Conservation (phyloP, 1,140 invertebrate genomes). For the Druon quercuslanigerum region DNA sequence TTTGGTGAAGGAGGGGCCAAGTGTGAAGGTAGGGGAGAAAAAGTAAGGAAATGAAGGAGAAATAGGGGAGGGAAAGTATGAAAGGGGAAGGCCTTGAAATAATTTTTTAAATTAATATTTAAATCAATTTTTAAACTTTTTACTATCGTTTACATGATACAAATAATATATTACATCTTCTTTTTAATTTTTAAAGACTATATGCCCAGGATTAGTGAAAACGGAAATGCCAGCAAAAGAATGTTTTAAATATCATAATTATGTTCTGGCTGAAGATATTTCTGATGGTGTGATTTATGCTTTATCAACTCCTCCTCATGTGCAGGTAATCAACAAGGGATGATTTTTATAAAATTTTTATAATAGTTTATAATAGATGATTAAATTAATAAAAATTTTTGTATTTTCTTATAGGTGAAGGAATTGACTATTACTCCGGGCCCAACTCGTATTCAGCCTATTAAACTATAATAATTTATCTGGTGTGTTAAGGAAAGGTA, state of each 20-base stretch:
- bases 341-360: background rate
- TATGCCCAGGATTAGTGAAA: conserved; percentile 78
- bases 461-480: background rate
- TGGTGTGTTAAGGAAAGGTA: no score
- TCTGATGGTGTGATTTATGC: conserved; percentile 26
- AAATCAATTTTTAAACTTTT: no score
- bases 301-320: conserved; percentile 41
- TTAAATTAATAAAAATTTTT: background rate
- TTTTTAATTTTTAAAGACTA: conserved; percentile 66
- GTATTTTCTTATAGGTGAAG: background rate
- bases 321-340: conserved; percentile 31
- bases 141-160: no score
- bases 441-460: background rate
- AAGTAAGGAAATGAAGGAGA: no score
- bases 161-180: no score
- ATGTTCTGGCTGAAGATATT: conserved; percentile 38
- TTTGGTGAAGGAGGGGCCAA: no score
- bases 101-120: no score
- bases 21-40: no score
- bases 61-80: no score
- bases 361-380: no score
- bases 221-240: conserved; percentile 71
- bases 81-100: no score
- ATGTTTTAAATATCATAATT: conserved; percentile 4
- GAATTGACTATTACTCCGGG: background rate